These are phyloP conservation scores for Myripristis murdjan DNA, from an alignment of 2,797 vertebrate species.

Conservation along the genomic window DNA sequence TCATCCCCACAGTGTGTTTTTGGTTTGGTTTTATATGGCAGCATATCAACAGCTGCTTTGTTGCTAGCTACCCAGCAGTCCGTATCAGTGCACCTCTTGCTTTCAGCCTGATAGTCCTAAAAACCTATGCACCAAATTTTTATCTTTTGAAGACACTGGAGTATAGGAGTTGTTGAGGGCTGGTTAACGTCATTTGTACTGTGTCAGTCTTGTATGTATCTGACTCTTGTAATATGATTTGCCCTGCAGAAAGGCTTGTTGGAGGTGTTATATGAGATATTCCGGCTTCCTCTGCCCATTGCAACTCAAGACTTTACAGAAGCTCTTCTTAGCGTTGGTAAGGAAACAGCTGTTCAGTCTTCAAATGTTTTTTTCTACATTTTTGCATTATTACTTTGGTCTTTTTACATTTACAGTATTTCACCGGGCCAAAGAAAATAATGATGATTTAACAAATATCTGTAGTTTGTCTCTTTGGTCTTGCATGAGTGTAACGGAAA, in stretches of 20 bases:
- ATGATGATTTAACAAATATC: not conserved
- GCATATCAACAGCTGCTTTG: not conserved
- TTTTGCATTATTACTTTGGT: not conserved
- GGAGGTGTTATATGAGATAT: constrained; percentile 98
- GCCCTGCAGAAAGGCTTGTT: constrained; percentile 91
- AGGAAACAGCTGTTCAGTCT: constrained; percentile 56
- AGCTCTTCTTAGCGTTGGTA: constrained; percentile 96
- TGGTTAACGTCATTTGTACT: not conserved
- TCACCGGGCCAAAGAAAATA: not conserved
- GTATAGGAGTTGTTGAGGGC: no score
- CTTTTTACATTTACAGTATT: not conserved
- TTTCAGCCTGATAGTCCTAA: no score
- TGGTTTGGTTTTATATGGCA: not conserved
- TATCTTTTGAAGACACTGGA: no score
- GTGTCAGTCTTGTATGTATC: constrained; percentile 14
- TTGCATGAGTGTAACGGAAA: constrained; percentile 1
- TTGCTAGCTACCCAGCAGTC: no score
- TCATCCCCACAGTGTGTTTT: not conserved
- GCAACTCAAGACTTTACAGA: constrained; percentile 95
- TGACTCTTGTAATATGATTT: constrained; percentile 43
- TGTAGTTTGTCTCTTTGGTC: not conserved
- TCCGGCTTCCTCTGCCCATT: constrained; percentile 95
- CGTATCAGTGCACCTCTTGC: no score
- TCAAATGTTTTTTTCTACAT: constrained; percentile 1
- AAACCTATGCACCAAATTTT: no score